A percentile compares a stretch with the other conserved stretches of the same genome.
Evolutionary conservation across 2,888 invertebrate genomes (phyloP).

Genomic region (Eretmocerus hayati): DNA sequence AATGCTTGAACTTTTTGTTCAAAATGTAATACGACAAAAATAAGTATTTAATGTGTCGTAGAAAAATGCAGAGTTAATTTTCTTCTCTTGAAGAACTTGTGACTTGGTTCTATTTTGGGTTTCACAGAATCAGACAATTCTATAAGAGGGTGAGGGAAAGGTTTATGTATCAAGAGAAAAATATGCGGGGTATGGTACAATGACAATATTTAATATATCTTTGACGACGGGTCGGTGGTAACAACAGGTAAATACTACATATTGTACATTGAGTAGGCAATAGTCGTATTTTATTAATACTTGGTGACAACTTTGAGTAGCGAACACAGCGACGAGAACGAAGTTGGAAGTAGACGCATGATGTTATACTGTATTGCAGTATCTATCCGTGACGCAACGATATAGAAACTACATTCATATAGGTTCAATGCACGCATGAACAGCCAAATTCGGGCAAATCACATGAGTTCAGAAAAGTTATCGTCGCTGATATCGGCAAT

Average conservation of each 20-base stretch:
- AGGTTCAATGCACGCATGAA: too few species aligned
- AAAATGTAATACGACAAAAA: too few species aligned
- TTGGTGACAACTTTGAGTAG: constrained; percentile 29
- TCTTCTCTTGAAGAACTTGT: too few species aligned
- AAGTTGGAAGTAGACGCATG: constrained; percentile 1
- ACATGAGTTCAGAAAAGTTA: not conserved
- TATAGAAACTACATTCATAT: constrained; percentile 1
- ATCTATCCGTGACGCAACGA: not conserved
- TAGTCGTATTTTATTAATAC: constrained; percentile 45
- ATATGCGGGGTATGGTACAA: constrained; percentile 37
- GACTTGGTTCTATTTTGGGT: too few species aligned
- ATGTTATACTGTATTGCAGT: not conserved
- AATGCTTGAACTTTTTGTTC: too few species aligned
- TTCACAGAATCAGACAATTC: too few species aligned
- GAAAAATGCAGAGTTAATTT: too few species aligned
- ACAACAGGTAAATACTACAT: constrained; percentile 49
- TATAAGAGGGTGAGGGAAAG: constrained; percentile 1
- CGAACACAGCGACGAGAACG: constrained; percentile 21
- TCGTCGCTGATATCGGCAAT: constrained; percentile 26
- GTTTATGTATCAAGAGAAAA: not conserved
- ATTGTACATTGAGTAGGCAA: constrained; percentile 49
- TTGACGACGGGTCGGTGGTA: constrained; percentile 48
- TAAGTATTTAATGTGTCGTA: too few species aligned
- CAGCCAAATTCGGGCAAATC: too few species aligned
- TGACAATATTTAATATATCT: constrained; percentile 48